Evolutionary conservation across 2,888 invertebrate species (phyloP).

Genomic region (Opisthograptis luteolata): DNA sequence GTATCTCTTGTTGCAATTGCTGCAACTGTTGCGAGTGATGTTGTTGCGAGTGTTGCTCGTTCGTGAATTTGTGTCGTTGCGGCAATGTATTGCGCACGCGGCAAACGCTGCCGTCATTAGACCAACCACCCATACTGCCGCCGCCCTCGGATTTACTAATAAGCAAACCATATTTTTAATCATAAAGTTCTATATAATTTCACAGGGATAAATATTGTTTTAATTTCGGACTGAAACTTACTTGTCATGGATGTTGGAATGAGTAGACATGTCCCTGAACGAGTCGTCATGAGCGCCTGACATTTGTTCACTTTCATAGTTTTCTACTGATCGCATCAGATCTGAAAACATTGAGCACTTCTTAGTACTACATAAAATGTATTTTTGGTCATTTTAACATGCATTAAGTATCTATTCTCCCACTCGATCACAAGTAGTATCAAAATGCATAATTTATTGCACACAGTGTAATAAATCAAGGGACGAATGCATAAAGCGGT

Average conservation of each 20-base stretch:
- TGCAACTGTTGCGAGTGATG: slow-evolving; percentile 47
- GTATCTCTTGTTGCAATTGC: slow-evolving; percentile 50
- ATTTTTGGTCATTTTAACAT: too few relatives aligned
- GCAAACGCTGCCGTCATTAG: slow-evolving; percentile 75
- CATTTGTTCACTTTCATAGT: slow-evolving; percentile 69
- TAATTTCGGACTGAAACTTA: slow-evolving; percentile 49
- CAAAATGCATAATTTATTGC: too few relatives aligned
- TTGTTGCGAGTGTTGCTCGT: slow-evolving; percentile 68
- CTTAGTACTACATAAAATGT: too few relatives aligned
- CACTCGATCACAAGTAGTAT: too few relatives aligned
- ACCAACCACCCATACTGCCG: slow-evolving; percentile 75
- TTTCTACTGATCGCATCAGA: slow-evolving; percentile 78
- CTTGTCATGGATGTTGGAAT: slow-evolving; percentile 77
- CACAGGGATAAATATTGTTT: background rate
- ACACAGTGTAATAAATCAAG: too few relatives aligned
- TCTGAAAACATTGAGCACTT: slow-evolving; percentile 52
- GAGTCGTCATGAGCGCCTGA: slow-evolving; percentile 64
- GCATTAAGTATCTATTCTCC: too few relatives aligned
- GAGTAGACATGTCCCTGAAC: slow-evolving; percentile 64
- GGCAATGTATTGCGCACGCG: slow-evolving; percentile 74
- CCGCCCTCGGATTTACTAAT: slow-evolving; percentile 76
- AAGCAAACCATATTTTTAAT: background rate
- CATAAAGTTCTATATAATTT: background rate
- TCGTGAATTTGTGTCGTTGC: slow-evolving; percentile 76
- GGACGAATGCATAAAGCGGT: too few relatives aligned